phyloP scores from a whole-genome alignment of 2,113 vertebrate species.

The Columba janthina region DNA sequence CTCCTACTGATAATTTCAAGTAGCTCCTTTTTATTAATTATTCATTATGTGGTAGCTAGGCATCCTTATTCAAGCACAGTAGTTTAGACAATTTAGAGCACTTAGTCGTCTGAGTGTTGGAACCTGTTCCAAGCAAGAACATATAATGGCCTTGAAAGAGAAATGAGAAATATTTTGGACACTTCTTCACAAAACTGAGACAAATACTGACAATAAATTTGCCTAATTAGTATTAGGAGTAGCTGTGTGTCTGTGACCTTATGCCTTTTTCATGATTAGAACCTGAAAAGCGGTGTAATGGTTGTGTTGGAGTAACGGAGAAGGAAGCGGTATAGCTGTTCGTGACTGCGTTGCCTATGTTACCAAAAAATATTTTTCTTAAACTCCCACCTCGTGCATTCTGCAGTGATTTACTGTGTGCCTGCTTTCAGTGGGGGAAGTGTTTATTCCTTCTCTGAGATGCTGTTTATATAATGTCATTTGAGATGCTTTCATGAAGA shows the following conservation, averaged over 20 bases:
- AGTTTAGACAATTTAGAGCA: conserved; percentile 34
- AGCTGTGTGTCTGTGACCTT: neutral
- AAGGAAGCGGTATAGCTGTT: neutral
- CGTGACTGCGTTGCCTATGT: neutral
- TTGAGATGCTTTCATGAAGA: neutral
- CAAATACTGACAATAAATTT: neutral
- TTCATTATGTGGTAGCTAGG: conserved; percentile 58
- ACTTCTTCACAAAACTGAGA: neutral
- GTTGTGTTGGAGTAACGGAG: neutral
- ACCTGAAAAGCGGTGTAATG: neutral
- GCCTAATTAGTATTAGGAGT: neutral
- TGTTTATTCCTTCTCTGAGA: neutral
- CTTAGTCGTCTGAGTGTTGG: conserved; percentile 1
- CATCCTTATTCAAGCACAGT: conserved; percentile 30
- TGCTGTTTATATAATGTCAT: neutral
- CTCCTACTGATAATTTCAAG: conserved; percentile 57
- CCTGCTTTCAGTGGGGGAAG: neutral
- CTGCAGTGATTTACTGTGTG: neutral
- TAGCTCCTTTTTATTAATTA: conserved; percentile 61
- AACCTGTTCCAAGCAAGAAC: neutral
- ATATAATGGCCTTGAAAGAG: neutral
- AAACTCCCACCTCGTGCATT: neutral
- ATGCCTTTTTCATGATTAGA: neutral
- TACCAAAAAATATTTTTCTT: neutral
- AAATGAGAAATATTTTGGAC: conserved; percentile 10